Percentiles rank a stretch among this genome's conserved stretches.
phyloP scores from a whole-genome alignment of 2,797 vertebrate species.

The Chelmon rostratus region DNA sequence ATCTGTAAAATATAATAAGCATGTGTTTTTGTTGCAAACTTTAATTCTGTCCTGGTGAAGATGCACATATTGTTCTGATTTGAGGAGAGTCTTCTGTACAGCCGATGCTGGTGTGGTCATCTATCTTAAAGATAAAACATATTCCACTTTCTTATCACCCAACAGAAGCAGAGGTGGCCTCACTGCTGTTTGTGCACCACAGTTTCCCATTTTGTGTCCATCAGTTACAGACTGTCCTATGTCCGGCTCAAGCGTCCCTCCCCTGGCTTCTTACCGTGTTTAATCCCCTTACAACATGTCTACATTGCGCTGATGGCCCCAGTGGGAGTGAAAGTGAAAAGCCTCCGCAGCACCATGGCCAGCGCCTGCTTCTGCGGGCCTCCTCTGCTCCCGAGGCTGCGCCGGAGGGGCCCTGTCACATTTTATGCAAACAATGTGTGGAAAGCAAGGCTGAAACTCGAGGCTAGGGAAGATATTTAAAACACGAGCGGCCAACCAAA shows the following conservation, averaged over 20 bases:
- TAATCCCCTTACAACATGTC: conserved; percentile 1
- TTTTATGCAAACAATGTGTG: conserved; percentile 25
- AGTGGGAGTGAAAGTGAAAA: neutral
- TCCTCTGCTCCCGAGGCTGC: neutral
- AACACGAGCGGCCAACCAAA: neutral
- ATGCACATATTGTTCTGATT: neutral
- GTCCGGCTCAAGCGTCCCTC: neutral
- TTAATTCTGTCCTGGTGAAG: too few relatives aligned
- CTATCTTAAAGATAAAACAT: too few relatives aligned
- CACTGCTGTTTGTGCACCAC: neutral
- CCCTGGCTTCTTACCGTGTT: neutral
- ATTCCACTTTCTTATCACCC: neutral
- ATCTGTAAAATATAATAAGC: too few relatives aligned
- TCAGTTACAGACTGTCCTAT: neutral
- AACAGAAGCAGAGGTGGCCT: neutral
- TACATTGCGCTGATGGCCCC: too few relatives aligned
- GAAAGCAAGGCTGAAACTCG: conserved; percentile 14
- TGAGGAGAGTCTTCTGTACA: too few relatives aligned
- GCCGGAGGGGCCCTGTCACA: neutral
- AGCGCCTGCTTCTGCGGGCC: conserved; percentile 53
- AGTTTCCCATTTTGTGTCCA: neutral
- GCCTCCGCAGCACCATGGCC: conserved; percentile 74
- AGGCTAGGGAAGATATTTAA: conserved; percentile 29
- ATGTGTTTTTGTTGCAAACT: too few relatives aligned
- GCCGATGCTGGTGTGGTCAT: too few relatives aligned